Evolutionary conservation across 2,113 vertebrate genomes (phyloP), one percentile per base, ranked within the genome.

Genomic region (Natator depressus): DNA sequence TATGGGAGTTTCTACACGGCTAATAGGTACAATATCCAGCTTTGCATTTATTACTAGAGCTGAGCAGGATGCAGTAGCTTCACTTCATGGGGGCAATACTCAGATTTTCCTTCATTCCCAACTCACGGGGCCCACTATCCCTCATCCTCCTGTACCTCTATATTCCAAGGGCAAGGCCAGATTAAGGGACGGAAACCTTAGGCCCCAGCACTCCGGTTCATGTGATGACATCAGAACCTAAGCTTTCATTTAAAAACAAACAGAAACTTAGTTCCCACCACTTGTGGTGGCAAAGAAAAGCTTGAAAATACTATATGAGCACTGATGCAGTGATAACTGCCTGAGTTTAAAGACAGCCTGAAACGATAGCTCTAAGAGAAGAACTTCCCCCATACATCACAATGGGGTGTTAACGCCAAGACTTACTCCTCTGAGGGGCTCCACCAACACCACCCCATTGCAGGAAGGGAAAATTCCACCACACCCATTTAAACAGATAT

Each of bases 1-100:
- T 89, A 90, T 85, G 62, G 50, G 59, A 91, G 85, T 90, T 82
- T 94, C 81, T 85, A 93, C 91, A 29, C 42, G 84, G 53, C 6
- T 8, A 57, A 11, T 0, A 0, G 1, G 1, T 1, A 3, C 27
- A 57, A 91, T 31, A 46, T 49, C 80, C 5, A 53, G 82, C 17
- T 1, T 87, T 79, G 3, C 20, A 12, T 69, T 25, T 80, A 4
- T 59, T 76, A 88, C 27, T 13, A 94, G 42, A 85, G 10, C 5
- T 49, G 87, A 87, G 29, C 3, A 69, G 27, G 59, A 62, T 3
- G 19, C 38, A 13, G 46, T 51, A 91, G 87, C 38, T 1, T 79
- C 62, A 69, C 17, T 84, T 49, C 10, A 19, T 27, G 1, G 17
- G 5, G 13, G 5, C 7, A 79, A 5, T 2, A 0, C 78, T 72